Percentiles rank a stretch among this genome's conserved stretches.
phyloP scores from a whole-genome alignment of 1,140 invertebrate species.

The Phocides pigmalion region DNA sequence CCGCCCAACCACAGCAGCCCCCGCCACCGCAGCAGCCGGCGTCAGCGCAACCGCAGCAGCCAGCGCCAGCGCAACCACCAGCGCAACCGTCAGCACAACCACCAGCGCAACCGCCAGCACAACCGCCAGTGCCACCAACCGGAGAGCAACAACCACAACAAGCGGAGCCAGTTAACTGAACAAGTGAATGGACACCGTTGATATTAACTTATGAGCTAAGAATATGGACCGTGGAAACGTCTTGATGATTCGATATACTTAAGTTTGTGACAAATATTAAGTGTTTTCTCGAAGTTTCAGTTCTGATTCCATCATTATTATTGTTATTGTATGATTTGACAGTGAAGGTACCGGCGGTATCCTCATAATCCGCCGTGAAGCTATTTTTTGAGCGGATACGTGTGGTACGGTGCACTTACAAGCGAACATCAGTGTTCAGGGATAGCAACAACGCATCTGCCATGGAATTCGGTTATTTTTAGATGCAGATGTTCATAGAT shows the following conservation, averaged over 20 bases:
- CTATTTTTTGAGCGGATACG: too few species aligned
- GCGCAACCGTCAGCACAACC: neutral
- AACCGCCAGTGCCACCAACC: neutral
- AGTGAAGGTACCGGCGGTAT: too few species aligned
- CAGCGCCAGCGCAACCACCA: neutral
- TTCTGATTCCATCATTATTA: neutral
- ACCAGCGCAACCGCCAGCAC: neutral
- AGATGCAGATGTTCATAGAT: too few species aligned
- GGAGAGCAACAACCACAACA: slow-evolving; percentile 1
- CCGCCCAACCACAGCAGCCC: neutral
- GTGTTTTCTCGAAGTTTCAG: neutral
- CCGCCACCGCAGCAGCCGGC: neutral
- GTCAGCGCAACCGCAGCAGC: neutral
- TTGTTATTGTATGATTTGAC: too few species aligned
- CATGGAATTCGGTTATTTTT: too few species aligned
- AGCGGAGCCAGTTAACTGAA: neutral
- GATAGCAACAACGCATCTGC: too few species aligned
- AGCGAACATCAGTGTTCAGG: too few species aligned
- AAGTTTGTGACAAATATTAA: too few species aligned
- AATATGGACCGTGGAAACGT: neutral
- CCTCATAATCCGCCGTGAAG: too few species aligned
- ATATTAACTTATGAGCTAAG: neutral
- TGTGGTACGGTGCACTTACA: too few species aligned
- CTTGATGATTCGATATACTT: neutral
- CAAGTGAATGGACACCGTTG: neutral